These are phyloP conservation scores for Cyprinus carpio DNA, from an alignment of 2,113 vertebrate genomes.

Conservation along the genomic window DNA sequence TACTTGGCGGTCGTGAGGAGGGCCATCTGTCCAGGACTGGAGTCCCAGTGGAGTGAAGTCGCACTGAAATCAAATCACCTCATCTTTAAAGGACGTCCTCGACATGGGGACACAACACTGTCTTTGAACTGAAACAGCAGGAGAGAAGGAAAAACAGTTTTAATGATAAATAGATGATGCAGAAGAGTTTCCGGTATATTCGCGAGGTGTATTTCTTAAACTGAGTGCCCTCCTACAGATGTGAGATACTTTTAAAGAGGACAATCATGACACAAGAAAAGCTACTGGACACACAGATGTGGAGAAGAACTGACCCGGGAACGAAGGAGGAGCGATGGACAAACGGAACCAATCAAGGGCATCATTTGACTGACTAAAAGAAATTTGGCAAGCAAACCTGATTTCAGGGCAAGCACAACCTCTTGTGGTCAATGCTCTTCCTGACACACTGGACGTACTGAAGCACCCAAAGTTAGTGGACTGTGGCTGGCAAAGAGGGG, in stretches of 20 bases:
- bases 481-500: neutral
- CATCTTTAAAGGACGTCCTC: slow-evolving; percentile 82
- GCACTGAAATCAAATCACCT: slow-evolving; percentile 81
- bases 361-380: slow-evolving; percentile 29
- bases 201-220: neutral
- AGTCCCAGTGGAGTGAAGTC: slow-evolving; percentile 81
- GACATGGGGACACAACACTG: slow-evolving; percentile 89
- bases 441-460: neutral
- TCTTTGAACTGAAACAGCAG: slow-evolving; percentile 75
- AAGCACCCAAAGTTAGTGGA: neutral
- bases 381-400: neutral
- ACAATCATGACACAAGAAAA: neutral
- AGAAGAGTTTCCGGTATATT: neutral
- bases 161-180: neutral
- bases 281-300: neutral
- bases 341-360: slow-evolving; percentile 41
- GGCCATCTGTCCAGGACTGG: slow-evolving; percentile 79
- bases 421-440: slow-evolving; percentile 21
- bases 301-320: neutral
- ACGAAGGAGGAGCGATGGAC: neutral
- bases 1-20: slow-evolving; percentile 83
- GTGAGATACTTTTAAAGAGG: neutral
- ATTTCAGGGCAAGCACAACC: neutral
- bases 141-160: neutral
- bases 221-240: no score